phyloP scores from a whole-genome alignment of 2,113 vertebrate genomes.

The Pundamilia nyererei region DNA sequence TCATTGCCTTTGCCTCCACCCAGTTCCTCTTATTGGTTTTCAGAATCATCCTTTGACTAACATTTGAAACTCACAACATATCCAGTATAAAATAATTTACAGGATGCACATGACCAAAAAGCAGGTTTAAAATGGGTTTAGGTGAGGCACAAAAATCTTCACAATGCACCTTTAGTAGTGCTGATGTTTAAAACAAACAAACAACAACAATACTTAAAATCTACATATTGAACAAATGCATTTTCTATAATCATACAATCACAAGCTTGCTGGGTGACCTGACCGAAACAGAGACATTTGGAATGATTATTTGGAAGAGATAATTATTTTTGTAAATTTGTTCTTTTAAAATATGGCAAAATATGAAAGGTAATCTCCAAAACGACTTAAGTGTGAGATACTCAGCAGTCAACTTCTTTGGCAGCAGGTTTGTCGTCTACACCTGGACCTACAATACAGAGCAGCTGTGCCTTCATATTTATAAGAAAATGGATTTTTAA shows the following conservation, averaged over 20 bases:
- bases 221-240: neutral
- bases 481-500: neutral
- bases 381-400: neutral
- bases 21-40: neutral
- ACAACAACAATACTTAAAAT: neutral
- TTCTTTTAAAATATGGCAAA: neutral
- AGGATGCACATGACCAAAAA: neutral
- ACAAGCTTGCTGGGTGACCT: neutral
- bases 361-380: neutral
- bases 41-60: neutral
- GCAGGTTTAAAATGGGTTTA: neutral
- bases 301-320: neutral
- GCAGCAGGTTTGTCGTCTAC: neutral
- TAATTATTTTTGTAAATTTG: neutral
- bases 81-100: neutral
- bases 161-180: neutral
- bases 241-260: neutral
- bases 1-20: neutral
- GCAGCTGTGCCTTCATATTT: neutral
- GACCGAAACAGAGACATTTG: neutral
- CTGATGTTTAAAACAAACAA: neutral
- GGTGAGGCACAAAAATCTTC: neutral
- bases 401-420: neutral
- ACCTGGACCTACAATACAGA: neutral
- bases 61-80: neutral